phyloP scores from a whole-genome alignment of 2,113 vertebrate species.

The Saguinus midas region DNA sequence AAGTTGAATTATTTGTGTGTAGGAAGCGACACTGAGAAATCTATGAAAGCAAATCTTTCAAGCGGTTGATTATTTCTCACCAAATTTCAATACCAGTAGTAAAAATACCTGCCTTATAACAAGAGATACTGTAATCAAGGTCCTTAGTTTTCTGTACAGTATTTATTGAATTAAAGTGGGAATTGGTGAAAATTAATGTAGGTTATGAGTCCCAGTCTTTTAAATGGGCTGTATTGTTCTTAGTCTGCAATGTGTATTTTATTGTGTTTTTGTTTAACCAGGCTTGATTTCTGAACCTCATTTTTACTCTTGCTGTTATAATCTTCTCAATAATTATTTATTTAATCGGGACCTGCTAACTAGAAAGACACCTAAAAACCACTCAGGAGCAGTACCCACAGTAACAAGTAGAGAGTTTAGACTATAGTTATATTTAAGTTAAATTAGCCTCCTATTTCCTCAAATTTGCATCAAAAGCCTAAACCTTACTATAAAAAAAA shows the following conservation, averaged over 20 bases:
- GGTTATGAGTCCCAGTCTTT: neutral
- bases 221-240: neutral
- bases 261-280: slow-evolving; percentile 1
- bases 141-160: slow-evolving; percentile 50
- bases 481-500: neutral
- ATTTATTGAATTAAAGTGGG: slow-evolving; percentile 38
- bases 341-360: neutral
- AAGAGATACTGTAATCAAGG: neutral
- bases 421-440: neutral
- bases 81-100: slow-evolving; percentile 65
- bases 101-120: slow-evolving; percentile 66
- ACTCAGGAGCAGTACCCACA: neutral
- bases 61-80: slow-evolving; percentile 58
- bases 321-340: neutral
- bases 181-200: slow-evolving; percentile 21
- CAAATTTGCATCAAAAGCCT: neutral
- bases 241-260: neutral
- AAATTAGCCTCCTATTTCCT: neutral
- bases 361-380: slow-evolving; percentile 13
- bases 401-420: neutral
- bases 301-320: slow-evolving; percentile 31
- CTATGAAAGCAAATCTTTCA: slow-evolving; percentile 69
- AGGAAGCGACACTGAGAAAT: slow-evolving; percentile 72
- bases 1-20: slow-evolving; percentile 74
- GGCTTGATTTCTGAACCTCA: neutral